Percentiles rank a stretch among this genome's conserved stretches.
Evolutionary conservation across 2,113 vertebrate species (phyloP).

Genomic region (Misgurnus anguillicaudatus): DNA sequence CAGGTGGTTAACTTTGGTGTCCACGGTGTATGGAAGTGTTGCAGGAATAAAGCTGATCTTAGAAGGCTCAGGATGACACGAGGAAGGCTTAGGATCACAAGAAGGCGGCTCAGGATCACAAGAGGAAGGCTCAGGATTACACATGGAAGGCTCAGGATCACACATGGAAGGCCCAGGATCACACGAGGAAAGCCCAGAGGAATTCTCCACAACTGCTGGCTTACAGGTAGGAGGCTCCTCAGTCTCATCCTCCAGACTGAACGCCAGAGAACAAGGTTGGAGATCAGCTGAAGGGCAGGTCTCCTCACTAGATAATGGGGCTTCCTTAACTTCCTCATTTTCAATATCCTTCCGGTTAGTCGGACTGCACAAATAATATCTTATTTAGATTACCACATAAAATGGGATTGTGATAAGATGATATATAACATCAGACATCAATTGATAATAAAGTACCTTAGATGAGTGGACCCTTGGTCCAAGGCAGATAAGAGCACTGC

Average conservation of each 20-base stretch:
- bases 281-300: slow-evolving; percentile 21
- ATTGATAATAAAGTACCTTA: background rate
- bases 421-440: background rate
- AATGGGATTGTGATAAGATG: background rate
- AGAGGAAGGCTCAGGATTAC: too few relatives aligned
- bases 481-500: slow-evolving; percentile 53
- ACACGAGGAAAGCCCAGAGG: background rate
- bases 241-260: slow-evolving; percentile 65
- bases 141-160: background rate
- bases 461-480: background rate
- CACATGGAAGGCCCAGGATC: background rate
- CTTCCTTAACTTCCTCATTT: background rate
- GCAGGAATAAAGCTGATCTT: slow-evolving; percentile 28
- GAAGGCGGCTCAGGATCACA: background rate
- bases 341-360: slow-evolving; percentile 30
- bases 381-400: background rate
- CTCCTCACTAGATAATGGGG: slow-evolving; percentile 24
- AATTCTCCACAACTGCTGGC: slow-evolving; percentile 19
- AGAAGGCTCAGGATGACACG: background rate
- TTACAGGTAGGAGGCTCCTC: slow-evolving; percentile 29
- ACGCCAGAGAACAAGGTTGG: slow-evolving; percentile 59
- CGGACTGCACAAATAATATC: slow-evolving; percentile 37
- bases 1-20: slow-evolving; percentile 14
- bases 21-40: slow-evolving; percentile 39
- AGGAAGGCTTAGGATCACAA: too few relatives aligned